Evolutionary conservation across 2,888 invertebrate species (phyloP).

Genomic region (Platerodrilus igneus): DNA sequence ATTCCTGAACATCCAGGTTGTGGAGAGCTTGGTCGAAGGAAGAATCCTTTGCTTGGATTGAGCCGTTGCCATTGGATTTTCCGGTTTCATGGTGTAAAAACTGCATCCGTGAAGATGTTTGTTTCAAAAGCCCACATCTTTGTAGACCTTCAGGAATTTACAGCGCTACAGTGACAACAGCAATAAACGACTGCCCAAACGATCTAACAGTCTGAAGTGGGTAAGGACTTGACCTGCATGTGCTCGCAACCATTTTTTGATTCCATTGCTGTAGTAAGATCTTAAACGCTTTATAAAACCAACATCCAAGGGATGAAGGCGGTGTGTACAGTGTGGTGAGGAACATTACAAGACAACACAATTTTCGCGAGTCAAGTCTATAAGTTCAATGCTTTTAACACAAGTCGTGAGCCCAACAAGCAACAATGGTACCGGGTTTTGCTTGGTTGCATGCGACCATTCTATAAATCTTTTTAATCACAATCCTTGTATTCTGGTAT

Average conservation of each 20-base stretch:
- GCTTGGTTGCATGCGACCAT: too few species aligned
- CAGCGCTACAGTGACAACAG: too few species aligned
- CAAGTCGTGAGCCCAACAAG: background rate
- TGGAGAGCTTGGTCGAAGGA: too few species aligned
- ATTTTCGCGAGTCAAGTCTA: background rate
- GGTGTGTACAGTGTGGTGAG: too few species aligned
- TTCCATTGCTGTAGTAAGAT: background rate
- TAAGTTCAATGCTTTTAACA: background rate
- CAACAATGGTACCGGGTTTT: background rate
- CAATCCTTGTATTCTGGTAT: background rate
- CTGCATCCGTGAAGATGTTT: too few species aligned
- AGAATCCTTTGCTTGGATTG: too few species aligned
- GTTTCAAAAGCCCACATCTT: too few species aligned
- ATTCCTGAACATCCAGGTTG: too few species aligned
- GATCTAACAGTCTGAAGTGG: slow-evolving; percentile 1
- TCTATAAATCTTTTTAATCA: slow-evolving; percentile 1
- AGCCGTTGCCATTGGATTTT: too few species aligned
- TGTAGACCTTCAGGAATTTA: too few species aligned
- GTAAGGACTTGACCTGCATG: background rate
- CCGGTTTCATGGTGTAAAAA: too few species aligned
- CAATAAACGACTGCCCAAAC: background rate
- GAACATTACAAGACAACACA: background rate
- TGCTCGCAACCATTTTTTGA: background rate
- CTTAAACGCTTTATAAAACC: slow-evolving; percentile 1
- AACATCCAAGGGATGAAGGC: background rate